Evolutionary conservation across 2,113 vertebrate species (phyloP).

Genomic region (Mastomys coucha): DNA sequence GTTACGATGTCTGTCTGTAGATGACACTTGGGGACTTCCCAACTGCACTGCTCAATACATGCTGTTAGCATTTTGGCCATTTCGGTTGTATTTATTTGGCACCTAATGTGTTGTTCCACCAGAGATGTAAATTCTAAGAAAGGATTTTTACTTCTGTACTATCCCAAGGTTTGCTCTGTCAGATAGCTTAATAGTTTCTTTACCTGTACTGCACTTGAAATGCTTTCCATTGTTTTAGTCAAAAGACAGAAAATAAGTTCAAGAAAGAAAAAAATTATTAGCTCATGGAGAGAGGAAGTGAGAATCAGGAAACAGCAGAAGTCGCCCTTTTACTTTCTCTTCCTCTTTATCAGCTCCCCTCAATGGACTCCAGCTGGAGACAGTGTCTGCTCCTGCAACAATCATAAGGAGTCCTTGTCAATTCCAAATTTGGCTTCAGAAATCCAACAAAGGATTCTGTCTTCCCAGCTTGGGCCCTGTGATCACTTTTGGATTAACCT

Average conservation of each 20-base stretch:
- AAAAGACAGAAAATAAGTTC: slow-evolving; percentile 12
- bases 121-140: neutral
- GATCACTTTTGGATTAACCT: neutral
- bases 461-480: neutral
- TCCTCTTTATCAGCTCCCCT: neutral
- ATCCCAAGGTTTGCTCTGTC: neutral
- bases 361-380: neutral
- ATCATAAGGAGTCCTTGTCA: neutral
- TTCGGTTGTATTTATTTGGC: neutral
- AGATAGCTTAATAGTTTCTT: neutral
- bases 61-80: neutral
- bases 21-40: neutral
- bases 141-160: neutral
- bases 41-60: neutral
- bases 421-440: neutral
- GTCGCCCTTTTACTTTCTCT: neutral
- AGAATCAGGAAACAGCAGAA: neutral
- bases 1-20: neutral
- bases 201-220: neutral
- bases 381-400: neutral
- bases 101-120: neutral
- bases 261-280: neutral
- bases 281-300: neutral
- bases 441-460: neutral
- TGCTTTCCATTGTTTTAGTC: neutral